A percentile compares a stretch with the other conserved stretches of the same genome.
Evolutionary conservation across 2,113 vertebrate species (phyloP).

Genomic region (Calonectris borealis): DNA sequence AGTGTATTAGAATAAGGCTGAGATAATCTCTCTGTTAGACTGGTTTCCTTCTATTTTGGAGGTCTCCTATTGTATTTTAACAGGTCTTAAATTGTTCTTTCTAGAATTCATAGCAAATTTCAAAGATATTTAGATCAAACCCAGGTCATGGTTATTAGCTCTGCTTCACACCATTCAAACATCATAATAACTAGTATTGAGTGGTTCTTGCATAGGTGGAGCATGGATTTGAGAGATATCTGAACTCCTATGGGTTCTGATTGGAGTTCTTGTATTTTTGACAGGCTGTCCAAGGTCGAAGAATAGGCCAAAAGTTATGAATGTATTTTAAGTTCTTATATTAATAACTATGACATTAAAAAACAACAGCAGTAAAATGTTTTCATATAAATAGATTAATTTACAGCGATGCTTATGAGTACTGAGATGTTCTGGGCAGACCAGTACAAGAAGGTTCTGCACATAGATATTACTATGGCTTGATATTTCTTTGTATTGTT

Average conservation of each 20-base stretch:
- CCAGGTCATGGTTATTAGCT: background rate
- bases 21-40: constrained; percentile 2
- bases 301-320: background rate
- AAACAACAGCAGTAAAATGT: background rate
- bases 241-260: background rate
- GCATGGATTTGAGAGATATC: background rate
- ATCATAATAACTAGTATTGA: background rate
- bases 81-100: background rate
- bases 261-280: background rate
- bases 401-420: background rate
- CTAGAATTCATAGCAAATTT: background rate
- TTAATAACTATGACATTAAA: background rate
- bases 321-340: background rate
- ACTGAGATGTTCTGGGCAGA: background rate
- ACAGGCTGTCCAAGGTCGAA: background rate
- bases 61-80: background rate
- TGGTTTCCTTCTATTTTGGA: background rate
- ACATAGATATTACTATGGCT: background rate
- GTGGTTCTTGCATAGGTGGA: background rate
- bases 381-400: background rate
- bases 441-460: background rate
- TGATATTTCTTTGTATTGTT: background rate
- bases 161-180: background rate
- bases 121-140: background rate
- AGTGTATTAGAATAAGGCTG: background rate